Conservation (phyloP, 2,888 invertebrate species). For the Drosophila rubida region DNA sequence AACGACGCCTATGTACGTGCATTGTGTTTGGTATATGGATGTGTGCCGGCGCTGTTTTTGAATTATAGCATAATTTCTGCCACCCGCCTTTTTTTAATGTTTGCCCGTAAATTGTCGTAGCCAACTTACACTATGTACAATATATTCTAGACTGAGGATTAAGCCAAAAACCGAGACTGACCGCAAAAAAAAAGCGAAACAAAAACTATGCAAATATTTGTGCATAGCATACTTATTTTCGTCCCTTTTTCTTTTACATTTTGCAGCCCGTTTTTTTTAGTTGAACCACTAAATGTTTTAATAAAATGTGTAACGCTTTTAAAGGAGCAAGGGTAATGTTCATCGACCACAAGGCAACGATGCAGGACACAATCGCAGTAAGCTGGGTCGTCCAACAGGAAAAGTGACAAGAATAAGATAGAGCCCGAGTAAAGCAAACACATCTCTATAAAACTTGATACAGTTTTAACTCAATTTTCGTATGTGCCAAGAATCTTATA, state of each 20-base stretch:
- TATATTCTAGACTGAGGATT: conserved; percentile 37
- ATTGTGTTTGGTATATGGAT: conserved; percentile 16
- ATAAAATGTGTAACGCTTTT: conserved; percentile 33
- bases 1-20: conserved; percentile 47
- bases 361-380: too few relatives aligned
- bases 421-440: too few relatives aligned
- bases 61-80: conserved; percentile 78
- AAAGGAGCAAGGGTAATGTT: conserved; percentile 12
- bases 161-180: conserved; percentile 5
- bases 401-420: too few relatives aligned
- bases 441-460: too few relatives aligned
- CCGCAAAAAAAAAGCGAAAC: conserved; percentile 4
- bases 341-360: not conserved
- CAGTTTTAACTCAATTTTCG: too few relatives aligned
- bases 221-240: conserved; percentile 18
- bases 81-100: conserved; percentile 54
- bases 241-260: not conserved
- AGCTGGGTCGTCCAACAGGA: too few relatives aligned
- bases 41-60: conserved; percentile 65
- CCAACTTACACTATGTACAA: conserved; percentile 32
- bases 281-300: conserved; percentile 38
- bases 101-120: conserved; percentile 63
- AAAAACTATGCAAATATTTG: conserved; percentile 64
- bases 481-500: too few relatives aligned
- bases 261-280: conserved; percentile 9